Evolutionary conservation across 2,797 vertebrate species (phyloP), one percentile per base, ranked within the genome.

Genomic region (Syngnathus acus): DNA sequence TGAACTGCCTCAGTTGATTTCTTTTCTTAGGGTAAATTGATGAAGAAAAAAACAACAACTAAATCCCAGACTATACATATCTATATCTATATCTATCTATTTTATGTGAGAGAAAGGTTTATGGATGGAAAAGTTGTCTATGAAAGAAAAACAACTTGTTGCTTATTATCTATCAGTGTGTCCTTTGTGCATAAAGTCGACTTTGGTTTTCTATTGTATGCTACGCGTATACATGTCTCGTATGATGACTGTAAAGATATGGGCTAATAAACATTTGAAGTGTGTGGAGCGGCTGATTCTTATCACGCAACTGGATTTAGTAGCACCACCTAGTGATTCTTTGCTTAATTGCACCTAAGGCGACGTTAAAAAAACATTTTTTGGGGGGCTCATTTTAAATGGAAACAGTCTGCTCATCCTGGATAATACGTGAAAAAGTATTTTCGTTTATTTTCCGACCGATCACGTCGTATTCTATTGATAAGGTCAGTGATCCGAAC

Each of bases 141-240:
- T 38, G 7, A 45, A 45, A 45, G 7, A 45, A 75, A 48, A 74
- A 72, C 32, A 79, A 76, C 76, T 73, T 67, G 67, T 79, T 70
- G 63, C 59, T 69, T 68, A 87, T 79, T 80, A 76, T 73, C 76
- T 80, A 76, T 73, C 76, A 89, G 84, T 84, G 86, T 85, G 37
- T 59, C 57, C 62, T 69, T 68, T 76, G 63, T 75, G 72, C 72
- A 82, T 66, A 71, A 76, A 76, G 68, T 72, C 72, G 42, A 71
- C 17, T 72, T 79, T 75, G 39, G 72, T 80, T 82, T 84, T 85
- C 42, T 81, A 77, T 74, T 68, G 55, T 82, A 81, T 71, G 78
- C 81, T 81, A 70, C 38, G 58, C 77, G 76, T 58, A 76, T 74
- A 74, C 72, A 67, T 77, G 74, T 80, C 77, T 43, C 74, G 66